Evolutionary conservation across 2,113 vertebrate species (phyloP).

Genomic region (Zootoca vivipara): DNA sequence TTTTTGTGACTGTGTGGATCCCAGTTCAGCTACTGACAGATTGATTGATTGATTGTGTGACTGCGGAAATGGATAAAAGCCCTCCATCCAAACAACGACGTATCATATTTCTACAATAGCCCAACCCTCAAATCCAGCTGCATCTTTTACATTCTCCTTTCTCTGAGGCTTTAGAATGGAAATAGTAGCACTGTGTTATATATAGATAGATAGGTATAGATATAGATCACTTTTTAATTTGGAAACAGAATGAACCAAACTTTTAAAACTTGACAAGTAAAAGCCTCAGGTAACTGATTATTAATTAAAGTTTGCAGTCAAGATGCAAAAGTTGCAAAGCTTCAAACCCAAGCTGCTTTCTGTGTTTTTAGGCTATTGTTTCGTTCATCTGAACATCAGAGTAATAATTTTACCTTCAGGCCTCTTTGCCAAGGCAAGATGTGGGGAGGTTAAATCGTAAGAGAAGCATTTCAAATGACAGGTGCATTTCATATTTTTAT

Average conservation of each 20-base stretch:
- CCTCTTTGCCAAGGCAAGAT: background rate
- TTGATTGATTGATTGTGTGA: too few species aligned
- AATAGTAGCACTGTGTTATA: background rate
- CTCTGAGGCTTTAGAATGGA: background rate
- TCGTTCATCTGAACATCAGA: background rate
- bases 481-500: background rate
- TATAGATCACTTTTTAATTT: background rate
- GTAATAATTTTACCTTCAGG: background rate
- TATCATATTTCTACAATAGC: background rate
- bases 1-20: too few species aligned
- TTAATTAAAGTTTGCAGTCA: constrained; percentile 7
- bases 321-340: background rate
- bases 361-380: background rate
- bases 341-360: background rate
- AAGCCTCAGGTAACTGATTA: background rate
- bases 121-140: constrained; percentile 25
- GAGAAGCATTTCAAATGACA: background rate
- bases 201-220: too few species aligned
- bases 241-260: constrained; percentile 9
- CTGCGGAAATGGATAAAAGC: too few species aligned
- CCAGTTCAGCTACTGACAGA: too few species aligned
- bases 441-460: background rate
- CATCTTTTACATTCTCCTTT: constrained; percentile 40
- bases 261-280: background rate
- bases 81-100: too few species aligned